Evolutionary conservation across 2,888 invertebrate species (phyloP).

Genomic region (Phyto melanocephala): DNA sequence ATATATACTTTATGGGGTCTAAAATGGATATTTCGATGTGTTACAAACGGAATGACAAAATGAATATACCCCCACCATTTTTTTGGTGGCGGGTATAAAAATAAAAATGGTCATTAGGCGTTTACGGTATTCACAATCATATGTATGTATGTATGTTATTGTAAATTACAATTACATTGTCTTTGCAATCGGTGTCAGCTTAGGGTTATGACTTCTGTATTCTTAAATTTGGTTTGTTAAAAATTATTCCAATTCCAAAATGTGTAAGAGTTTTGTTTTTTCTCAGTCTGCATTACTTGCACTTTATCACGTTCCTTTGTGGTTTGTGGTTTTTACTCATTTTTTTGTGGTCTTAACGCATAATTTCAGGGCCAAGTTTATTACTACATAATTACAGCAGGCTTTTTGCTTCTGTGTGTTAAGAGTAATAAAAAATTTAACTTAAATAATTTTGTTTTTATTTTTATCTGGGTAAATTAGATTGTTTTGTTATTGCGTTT

Average conservation of each 20-base stretch:
- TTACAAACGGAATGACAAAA: too few relatives aligned
- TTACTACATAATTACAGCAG: not conserved
- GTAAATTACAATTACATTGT: not conserved
- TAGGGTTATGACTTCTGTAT: not conserved
- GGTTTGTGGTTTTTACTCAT: not conserved
- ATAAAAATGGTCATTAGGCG: too few relatives aligned
- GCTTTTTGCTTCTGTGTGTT: not conserved
- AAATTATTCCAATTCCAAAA: not conserved
- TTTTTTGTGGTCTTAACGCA: not conserved
- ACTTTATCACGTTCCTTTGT: not conserved
- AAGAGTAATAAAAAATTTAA: conserved; percentile 4
- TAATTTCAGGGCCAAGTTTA: conserved; percentile 31
- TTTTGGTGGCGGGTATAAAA: too few relatives aligned
- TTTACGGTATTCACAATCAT: too few relatives aligned
- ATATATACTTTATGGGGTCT: too few relatives aligned
- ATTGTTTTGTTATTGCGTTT: conserved; percentile 1
- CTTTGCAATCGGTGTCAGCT: not conserved
- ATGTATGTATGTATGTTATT: too few relatives aligned
- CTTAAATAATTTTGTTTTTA: not conserved
- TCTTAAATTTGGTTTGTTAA: not conserved
- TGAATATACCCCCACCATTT: too few relatives aligned
- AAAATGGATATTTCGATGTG: too few relatives aligned
- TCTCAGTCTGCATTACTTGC: conserved; percentile 26
- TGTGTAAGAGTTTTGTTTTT: not conserved
- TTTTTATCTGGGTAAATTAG: not conserved